Conservation (phyloP, 92 coral and sea anemone genomes). For the Porites rus region DNA sequence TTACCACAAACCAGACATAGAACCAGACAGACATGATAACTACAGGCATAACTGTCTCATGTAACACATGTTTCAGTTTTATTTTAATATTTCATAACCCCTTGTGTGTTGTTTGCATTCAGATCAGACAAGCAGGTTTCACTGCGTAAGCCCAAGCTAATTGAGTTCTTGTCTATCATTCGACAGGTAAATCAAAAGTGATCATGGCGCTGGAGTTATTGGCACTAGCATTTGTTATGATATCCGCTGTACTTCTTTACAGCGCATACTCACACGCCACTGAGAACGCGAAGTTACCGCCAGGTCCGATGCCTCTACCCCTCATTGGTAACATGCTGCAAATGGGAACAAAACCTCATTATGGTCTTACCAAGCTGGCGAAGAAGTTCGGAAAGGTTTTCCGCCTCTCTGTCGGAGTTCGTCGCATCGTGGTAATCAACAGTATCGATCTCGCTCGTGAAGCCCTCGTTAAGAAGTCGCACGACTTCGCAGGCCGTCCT, state of each 20-base stretch:
- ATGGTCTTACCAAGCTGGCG: constrained; percentile 82
- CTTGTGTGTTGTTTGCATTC: background rate
- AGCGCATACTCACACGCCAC: constrained; percentile 55
- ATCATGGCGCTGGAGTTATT: constrained; percentile 73
- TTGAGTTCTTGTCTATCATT: background rate
- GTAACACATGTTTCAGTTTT: no score
- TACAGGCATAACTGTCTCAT: background rate
- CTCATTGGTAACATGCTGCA: constrained; percentile 96
- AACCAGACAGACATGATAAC: constrained; percentile 2
- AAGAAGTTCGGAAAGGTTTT: constrained; percentile 85
- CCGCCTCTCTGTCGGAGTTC: constrained; percentile 92
- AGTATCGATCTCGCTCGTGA: constrained; percentile 95
- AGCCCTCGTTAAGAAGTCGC: constrained; percentile 91
- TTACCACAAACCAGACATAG: background rate
- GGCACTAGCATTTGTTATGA: constrained; percentile 56
- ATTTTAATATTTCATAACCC: no score
- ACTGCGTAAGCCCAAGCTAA: background rate
- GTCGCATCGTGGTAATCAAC: constrained; percentile 93
- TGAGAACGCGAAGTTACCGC: constrained; percentile 85
- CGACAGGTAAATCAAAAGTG: constrained; percentile 13
- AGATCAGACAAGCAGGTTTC: background rate
- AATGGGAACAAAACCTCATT: constrained; percentile 90
- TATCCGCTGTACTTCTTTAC: constrained; percentile 58
- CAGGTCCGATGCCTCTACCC: constrained; percentile 96
- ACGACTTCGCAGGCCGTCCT: constrained; percentile 96